Evolutionary conservation across 2,888 invertebrate genomes (phyloP).

Genomic region (Ecliptopera silaceata): DNA sequence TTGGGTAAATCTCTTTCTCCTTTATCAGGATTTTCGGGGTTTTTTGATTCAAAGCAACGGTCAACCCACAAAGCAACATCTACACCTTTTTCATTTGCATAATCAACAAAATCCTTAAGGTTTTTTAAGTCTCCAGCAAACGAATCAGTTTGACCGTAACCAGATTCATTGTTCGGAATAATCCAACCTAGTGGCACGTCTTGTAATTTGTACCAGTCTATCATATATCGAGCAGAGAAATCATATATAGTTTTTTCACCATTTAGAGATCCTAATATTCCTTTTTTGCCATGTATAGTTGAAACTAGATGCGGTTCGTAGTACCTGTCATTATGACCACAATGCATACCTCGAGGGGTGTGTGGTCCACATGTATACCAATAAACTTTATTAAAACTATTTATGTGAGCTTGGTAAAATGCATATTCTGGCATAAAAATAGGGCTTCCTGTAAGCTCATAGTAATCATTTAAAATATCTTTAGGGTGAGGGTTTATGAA

Average conservation of each 20-base stretch:
- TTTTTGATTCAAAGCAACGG: neutral
- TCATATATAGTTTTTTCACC: slow-evolving; percentile 74
- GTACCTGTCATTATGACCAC: slow-evolving; percentile 66
- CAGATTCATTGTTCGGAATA: slow-evolving; percentile 74
- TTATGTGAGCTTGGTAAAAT: slow-evolving; percentile 73
- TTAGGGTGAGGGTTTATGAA: slow-evolving; percentile 60
- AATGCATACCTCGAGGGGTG: slow-evolving; percentile 55
- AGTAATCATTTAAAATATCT: slow-evolving; percentile 69
- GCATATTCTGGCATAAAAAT: slow-evolving; percentile 71
- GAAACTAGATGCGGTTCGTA: slow-evolving; percentile 46
- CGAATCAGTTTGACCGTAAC: slow-evolving; percentile 72
- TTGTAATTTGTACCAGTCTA: slow-evolving; percentile 66
- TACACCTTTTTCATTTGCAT: neutral
- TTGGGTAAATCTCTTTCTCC: slow-evolving; percentile 20
- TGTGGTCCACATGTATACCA: slow-evolving; percentile 54
- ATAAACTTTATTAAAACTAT: slow-evolving; percentile 58
- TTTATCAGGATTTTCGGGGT: slow-evolving; percentile 47
- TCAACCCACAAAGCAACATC: neutral
- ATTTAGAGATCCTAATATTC: slow-evolving; percentile 72
- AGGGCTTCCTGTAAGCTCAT: slow-evolving; percentile 69
- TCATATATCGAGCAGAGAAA: slow-evolving; percentile 76
- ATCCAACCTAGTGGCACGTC: slow-evolving; percentile 77
- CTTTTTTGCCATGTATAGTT: slow-evolving; percentile 46
- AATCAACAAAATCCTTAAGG: slow-evolving; percentile 59
- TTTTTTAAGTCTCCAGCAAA: slow-evolving; percentile 71